Base-by-base conservation (phyloP, 2,888 invertebrate species). In the Lepetodrilus schrolli region DNA sequence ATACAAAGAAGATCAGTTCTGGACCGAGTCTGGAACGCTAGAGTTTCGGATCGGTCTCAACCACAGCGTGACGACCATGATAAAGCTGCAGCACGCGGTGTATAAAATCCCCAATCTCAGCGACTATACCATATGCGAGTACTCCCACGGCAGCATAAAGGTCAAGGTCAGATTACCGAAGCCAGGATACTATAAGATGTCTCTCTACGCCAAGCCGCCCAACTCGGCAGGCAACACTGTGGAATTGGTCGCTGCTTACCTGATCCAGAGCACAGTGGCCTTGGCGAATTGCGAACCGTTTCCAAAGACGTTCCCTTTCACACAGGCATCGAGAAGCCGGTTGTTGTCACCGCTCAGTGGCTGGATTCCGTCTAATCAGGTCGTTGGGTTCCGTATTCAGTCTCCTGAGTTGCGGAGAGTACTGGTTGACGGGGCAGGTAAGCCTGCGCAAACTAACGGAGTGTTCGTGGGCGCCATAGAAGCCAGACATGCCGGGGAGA, bases 1-100 rank as follows among this genome's bases (percentile, higher is more conserved):
- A 13, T 58, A 58, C 30, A 58, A 58, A n/a, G 58, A 58, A 3
- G 58, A 58, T 34, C 34, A 30, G n/a, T 58, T 58, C n/a, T 26
- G 26, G 10, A 30, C 58, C 2, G 58, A 58, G 13, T 30, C 13
- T 1, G 58, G 58, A 4, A 30, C 30, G 7, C 1, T 58, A 34
- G 58, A 58, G 30, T 58, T 58, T 17, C 7, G 30, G 7, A 17
- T 58, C 1, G 58, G 58, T 3, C 26, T 58, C 30, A 34, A 13
- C 17, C 2, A n/a, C 0, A 58, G 34, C 34, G 34, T 30, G 4
- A 10, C 30, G 2, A 58, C 58, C 10, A 10, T 58, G 58, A 13
- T 58, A 8, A 58, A 58, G 30, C 23, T 58, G 10, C 26, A 58
- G 34, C 58, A 58, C 30, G 26, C 58, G 17, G 21, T 58, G 10